Conservation (phyloP, 2,888 invertebrate genomes). For the Acleris holmiana region DNA sequence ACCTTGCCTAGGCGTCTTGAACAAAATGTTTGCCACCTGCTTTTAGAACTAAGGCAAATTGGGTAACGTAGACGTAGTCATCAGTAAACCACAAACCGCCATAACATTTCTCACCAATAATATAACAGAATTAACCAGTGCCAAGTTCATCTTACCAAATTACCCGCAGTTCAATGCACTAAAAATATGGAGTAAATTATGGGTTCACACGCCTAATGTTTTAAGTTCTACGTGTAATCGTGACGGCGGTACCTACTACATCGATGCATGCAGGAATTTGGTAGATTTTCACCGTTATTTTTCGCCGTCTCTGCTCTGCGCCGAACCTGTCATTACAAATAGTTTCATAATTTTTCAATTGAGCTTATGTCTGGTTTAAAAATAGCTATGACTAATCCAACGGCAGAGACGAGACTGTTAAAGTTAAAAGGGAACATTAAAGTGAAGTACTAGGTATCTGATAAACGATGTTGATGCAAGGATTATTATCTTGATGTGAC, state of each 20-base stretch:
- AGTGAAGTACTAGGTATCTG: too few relatives aligned
- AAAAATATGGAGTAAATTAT: constrained; percentile 76
- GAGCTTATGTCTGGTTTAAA: too few relatives aligned
- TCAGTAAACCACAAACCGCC: constrained; percentile 66
- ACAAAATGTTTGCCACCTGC: constrained; percentile 14
- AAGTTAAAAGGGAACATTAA: too few relatives aligned
- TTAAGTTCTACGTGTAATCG: constrained; percentile 74
- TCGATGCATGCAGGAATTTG: constrained; percentile 74
- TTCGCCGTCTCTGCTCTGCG: constrained; percentile 55
- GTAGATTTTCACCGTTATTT: constrained; percentile 70
- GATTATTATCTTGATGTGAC: too few relatives aligned
- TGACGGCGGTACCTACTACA: constrained; percentile 69
- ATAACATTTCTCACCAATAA: constrained; percentile 62
- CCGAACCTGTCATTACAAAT: constrained; percentile 60
- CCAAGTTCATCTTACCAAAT: constrained; percentile 71
- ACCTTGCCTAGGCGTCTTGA: constrained; percentile 8
- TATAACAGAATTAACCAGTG: constrained; percentile 66
- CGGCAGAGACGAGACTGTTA: too few relatives aligned
- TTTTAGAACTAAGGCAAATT: constrained; percentile 24
- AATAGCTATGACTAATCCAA: too few relatives aligned
- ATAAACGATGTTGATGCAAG: too few relatives aligned
- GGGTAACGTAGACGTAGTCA: constrained; percentile 46
- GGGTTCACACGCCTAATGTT: constrained; percentile 80
- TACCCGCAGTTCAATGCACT: constrained; percentile 76
- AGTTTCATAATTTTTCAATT: constrained; percentile 33